Conservation (phyloP, 2,888 invertebrate species). For the Cheilosia vulpina region DNA sequence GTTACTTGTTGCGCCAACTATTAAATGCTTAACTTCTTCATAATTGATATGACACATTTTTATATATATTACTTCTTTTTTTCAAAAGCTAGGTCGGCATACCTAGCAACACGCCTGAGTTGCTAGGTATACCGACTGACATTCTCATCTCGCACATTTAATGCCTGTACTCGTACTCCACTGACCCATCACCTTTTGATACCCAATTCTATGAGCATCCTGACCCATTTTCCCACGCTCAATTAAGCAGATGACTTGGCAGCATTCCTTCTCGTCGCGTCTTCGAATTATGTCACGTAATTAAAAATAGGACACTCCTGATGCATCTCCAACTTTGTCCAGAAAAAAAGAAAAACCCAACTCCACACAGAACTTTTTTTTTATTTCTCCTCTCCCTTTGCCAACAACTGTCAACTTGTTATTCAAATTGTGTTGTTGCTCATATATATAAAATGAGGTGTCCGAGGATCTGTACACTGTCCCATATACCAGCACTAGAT, state of each 20-base stretch:
- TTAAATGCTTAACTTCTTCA: too few relatives aligned
- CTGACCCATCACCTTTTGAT: neutral
- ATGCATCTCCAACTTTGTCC: conserved; percentile 16
- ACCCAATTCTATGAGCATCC: neutral
- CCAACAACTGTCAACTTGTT: conserved; percentile 54
- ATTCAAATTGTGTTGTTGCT: conserved; percentile 58
- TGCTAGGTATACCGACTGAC: too few relatives aligned
- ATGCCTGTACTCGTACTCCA: neutral
- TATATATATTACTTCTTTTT: too few relatives aligned
- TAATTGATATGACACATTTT: too few relatives aligned
- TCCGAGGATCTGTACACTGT: conserved; percentile 20
- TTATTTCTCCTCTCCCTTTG: conserved; percentile 11
- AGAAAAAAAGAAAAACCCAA: conserved; percentile 1
- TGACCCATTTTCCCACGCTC: conserved; percentile 42
- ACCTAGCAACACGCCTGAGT: too few relatives aligned
- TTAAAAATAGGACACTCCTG: conserved; percentile 43
- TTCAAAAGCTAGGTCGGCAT: too few relatives aligned
- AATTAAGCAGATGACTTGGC: conserved; percentile 32
- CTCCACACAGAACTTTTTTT: neutral
- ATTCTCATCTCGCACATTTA: neutral
- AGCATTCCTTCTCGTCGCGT: conserved; percentile 14
- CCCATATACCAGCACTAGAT: conserved; percentile 42
- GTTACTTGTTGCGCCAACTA: too few relatives aligned
- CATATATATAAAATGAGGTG: conserved; percentile 27
- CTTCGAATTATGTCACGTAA: conserved; percentile 55